These are phyloP conservation scores for Polymixis flavicincta DNA, from an alignment of 2,888 invertebrate genomes.

Conservation along the genomic window DNA sequence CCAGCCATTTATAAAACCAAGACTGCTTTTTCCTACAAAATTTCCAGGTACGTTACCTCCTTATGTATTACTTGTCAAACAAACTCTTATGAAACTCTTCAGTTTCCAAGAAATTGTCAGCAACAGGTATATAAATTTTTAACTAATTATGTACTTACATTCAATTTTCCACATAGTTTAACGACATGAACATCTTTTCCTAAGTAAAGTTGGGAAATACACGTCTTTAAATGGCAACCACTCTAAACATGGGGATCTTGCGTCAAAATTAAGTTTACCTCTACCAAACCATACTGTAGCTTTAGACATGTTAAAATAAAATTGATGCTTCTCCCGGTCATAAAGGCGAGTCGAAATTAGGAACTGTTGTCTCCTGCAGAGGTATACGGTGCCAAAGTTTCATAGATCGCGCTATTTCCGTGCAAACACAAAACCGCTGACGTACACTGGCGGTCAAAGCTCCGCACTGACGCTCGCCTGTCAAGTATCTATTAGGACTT, in stretches of 20 bases:
- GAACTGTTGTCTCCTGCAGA: conserved; percentile 80
- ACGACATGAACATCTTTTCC: conserved; percentile 46
- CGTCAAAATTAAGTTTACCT: conserved; percentile 27
- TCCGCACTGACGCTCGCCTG: conserved; percentile 71
- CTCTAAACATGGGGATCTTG: conserved; percentile 34
- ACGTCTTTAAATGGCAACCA: conserved; percentile 34
- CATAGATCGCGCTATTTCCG: conserved; percentile 82
- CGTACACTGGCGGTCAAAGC: conserved; percentile 77
- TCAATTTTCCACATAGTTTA: conserved; percentile 49
- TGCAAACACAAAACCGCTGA: conserved; percentile 69
- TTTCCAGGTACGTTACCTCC: conserved; percentile 42
- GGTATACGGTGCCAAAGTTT: conserved; percentile 83
- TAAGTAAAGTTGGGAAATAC: conserved; percentile 47
- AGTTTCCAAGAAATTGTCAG: conserved; percentile 31
- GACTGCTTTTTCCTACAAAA: conserved; percentile 35
- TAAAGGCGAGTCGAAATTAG: conserved; percentile 70
- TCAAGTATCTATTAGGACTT: conserved; percentile 66
- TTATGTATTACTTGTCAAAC: neutral
- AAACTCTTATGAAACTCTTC: conserved; percentile 1
- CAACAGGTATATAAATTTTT: conserved; percentile 33
- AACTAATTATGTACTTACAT: conserved; percentile 45
- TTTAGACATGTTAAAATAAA: conserved; percentile 54
- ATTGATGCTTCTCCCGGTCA: conserved; percentile 67
- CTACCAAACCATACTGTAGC: conserved; percentile 13
- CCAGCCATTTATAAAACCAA: conserved; percentile 40